Evolutionary conservation across 2,888 invertebrate species (phyloP).

Genomic region (Ormyrus thymus): DNA sequence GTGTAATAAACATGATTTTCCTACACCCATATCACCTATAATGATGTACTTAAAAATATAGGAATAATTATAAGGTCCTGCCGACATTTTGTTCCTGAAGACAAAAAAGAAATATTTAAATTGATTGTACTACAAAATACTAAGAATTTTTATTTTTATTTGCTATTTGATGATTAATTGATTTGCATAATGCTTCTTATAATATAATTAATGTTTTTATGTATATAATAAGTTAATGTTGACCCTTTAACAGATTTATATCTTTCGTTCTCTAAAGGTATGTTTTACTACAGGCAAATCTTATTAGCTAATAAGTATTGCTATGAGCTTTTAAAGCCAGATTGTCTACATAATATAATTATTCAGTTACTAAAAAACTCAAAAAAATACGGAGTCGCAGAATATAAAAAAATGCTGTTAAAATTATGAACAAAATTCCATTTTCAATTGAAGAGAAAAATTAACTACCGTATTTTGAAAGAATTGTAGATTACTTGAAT

Average conservation of each 20-base stretch:
- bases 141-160: not conserved
- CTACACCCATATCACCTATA: constrained; percentile 99
- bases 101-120: constrained; percentile 4
- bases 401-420: not conserved
- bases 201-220: too few relatives aligned
- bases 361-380: not conserved
- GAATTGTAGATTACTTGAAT: not conserved
- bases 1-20: constrained; percentile 98
- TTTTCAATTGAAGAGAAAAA: constrained; percentile 8
- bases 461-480: not conserved
- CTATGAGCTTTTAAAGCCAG: constrained; percentile 3
- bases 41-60: constrained; percentile 99
- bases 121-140: not conserved
- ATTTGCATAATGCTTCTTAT: too few relatives aligned
- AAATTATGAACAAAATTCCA: not conserved
- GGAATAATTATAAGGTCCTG: constrained; percentile 99
- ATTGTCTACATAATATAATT: constrained; percentile 9
- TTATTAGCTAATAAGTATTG: constrained; percentile 31
- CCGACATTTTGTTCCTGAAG: constrained; percentile 83
- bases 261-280: not conserved
- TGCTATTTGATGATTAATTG: not conserved
- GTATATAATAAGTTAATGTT: not conserved
- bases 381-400: too few relatives aligned
- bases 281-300: constrained; percentile 2
- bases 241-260: too few relatives aligned